These are phyloP conservation scores for Umimayanthus kanabou DNA, from an alignment of 92 coral and sea anemone species.

Conservation along the genomic window DNA sequence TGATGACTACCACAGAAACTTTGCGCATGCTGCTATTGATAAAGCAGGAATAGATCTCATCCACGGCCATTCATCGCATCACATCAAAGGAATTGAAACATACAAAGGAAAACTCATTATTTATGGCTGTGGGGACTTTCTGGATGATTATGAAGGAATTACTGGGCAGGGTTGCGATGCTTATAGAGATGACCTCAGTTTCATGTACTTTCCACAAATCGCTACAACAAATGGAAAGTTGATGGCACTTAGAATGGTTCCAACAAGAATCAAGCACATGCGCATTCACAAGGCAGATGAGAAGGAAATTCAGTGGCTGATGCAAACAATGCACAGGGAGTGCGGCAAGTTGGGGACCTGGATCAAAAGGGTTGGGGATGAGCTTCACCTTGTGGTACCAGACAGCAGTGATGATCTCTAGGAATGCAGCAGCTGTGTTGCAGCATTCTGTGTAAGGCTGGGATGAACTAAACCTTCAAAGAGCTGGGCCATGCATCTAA, in stretches of 20 bases:
- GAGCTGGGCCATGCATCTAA: too few species aligned
- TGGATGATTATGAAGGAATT: constrained; percentile 85
- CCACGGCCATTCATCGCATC: constrained; percentile 91
- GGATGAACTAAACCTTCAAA: too few species aligned
- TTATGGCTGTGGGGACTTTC: constrained; percentile 89
- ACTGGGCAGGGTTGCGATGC: constrained; percentile 65
- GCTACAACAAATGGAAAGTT: constrained; percentile 59
- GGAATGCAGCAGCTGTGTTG: neutral
- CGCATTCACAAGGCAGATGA: constrained; percentile 73
- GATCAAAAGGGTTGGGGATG: constrained; percentile 63
- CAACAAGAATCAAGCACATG: constrained; percentile 77
- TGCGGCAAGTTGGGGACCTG: constrained; percentile 70
- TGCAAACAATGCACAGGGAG: constrained; percentile 74
- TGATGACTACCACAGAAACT: constrained; percentile 59
- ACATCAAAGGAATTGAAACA: constrained; percentile 80
- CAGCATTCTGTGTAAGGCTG: neutral
- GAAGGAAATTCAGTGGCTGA: constrained; percentile 77
- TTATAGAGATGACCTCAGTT: constrained; percentile 71
- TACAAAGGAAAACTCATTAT: constrained; percentile 76
- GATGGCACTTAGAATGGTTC: constrained; percentile 71
- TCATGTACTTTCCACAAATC: constrained; percentile 81
- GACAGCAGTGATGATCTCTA: neutral
- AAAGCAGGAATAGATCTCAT: constrained; percentile 77
- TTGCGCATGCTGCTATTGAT: constrained; percentile 83
- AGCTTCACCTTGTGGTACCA: constrained; percentile 64